Base-by-base conservation (phyloP, 1,140 invertebrate genomes). In the Eulimnadia texana region DNA sequence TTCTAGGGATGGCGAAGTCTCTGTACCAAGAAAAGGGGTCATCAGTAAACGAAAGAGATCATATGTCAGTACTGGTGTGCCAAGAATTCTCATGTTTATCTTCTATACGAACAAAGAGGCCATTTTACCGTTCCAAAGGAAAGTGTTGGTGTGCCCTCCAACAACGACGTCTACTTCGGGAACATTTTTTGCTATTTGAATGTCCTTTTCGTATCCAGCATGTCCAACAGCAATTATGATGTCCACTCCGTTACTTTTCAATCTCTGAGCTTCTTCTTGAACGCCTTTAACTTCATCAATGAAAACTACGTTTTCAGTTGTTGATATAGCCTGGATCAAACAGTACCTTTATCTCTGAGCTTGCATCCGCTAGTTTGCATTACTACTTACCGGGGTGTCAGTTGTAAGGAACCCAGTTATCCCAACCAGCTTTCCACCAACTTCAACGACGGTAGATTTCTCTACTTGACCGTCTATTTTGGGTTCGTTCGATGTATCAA, bases 371-470 rank as follows among this genome's bases (percentile, higher is more conserved):
- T n/a, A n/a, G n/a, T n/a, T n/a, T n/a, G n/a, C n/a, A n/a, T n/a
- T n/a, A n/a, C 19, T 1, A 64, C 79, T 78, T 42, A 86, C 74
- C 70, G 78, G 79, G 0, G 90, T 95, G 3, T 93, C 88, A 0
- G 82, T 82, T 0, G 90, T 93, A 0, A 93, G 71, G 69, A 93
- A 95, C 22, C 93, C 92, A 49, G 95, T 85, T 0, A 97, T 77
- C 0, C 89, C 92, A 51, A 96, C 79, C 70, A 81, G 80, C 3
- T 72, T 74, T 0, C 80, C 82, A 2, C 75, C 77, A 0, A 84
- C 72, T 13, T 78, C 70, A 1, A 93, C 68, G 2, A 90, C 70
- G 0, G 78, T 76, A 3, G 86, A 90, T 49, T 84, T 85, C 11
- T 73, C 68, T 13, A 73, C 66, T 66, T 76, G 71, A 0, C 70